A percentile compares a stretch with the other conserved stretches of the same genome.
These are phyloP conservation scores for Drosophila yooni DNA, from an alignment of 2,888 invertebrate species.

Conservation along the genomic window DNA sequence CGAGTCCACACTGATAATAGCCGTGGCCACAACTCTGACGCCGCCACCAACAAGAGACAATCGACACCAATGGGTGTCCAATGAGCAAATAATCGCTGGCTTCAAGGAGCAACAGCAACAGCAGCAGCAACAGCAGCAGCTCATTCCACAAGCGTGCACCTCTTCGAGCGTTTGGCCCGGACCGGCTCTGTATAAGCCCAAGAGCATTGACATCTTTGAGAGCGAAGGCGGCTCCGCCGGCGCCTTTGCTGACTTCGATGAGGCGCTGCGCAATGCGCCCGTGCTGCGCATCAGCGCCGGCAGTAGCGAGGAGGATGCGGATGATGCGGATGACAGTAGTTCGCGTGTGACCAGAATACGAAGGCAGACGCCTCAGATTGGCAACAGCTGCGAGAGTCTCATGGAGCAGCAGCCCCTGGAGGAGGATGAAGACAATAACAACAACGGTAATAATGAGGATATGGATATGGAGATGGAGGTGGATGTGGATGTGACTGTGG, in stretches of 20 bases:
- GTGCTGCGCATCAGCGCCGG: constrained; percentile 71
- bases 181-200: constrained; percentile 74
- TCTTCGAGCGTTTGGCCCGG: constrained; percentile 46
- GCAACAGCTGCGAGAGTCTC: constrained; percentile 79
- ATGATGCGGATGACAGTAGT: constrained; percentile 61
- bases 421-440: constrained; percentile 27
- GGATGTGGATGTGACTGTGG: constrained; percentile 2
- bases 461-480: constrained; percentile 25
- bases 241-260: constrained; percentile 83
- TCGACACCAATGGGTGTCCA: constrained; percentile 71
- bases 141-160: neutral
- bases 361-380: constrained; percentile 57
- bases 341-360: constrained; percentile 55
- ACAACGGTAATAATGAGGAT: constrained; percentile 38
- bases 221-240: constrained; percentile 62
- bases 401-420: constrained; percentile 64
- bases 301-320: constrained; percentile 65
- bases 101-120: constrained; percentile 49
- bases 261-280: constrained; percentile 81
- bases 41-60: constrained; percentile 5
- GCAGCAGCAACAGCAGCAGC: neutral
- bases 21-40: constrained; percentile 77
- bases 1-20: constrained; percentile 82
- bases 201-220: constrained; percentile 83
- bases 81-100: constrained; percentile 68